Percentiles rank a stretch among this genome's conserved stretches.
Conservation (phyloP, 2,113 vertebrate species). For the Todiramphus saurophagus region DNA sequence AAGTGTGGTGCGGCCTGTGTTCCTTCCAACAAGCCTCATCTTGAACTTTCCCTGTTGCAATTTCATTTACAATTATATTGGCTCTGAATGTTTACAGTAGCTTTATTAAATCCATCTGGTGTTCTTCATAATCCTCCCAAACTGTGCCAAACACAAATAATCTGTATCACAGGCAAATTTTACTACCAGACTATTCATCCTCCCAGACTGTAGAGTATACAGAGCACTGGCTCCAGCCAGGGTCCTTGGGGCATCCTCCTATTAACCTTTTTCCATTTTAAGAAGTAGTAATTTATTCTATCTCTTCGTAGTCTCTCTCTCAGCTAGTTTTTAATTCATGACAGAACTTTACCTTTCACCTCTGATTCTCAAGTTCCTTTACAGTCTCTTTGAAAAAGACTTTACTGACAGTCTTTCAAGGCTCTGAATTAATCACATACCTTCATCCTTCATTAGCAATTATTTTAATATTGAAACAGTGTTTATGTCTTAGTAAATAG, state of each 20-base stretch:
- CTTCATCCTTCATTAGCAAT: background rate
- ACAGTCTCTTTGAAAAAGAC: background rate
- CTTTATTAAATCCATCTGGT: conserved; percentile 47
- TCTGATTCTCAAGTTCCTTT: conserved; percentile 11
- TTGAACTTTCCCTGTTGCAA: background rate
- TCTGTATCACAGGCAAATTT: background rate
- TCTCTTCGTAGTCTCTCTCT: background rate
- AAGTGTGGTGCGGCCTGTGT: background rate
- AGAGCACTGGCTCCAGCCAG: conserved; percentile 4
- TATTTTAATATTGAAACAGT: background rate
- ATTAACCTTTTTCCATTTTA: conserved; percentile 47
- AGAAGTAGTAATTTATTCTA: conserved; percentile 39
- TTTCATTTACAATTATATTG: conserved; percentile 10
- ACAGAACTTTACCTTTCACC: background rate
- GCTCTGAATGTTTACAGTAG: conserved; percentile 27
- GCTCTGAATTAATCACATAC: background rate
- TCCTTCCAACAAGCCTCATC: background rate
- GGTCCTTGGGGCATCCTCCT: background rate
- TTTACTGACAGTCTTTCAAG: background rate
- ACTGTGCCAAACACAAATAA: conserved; percentile 27
- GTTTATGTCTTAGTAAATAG: background rate
- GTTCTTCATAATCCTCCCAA: conserved; percentile 8
- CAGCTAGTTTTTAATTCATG: conserved; percentile 41
- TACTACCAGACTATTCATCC: background rate
- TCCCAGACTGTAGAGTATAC: background rate